Evolutionary conservation across 2,888 invertebrate genomes (phyloP), one percentile per base, ranked within the genome.

Genomic region (Caenorhabditis plicata): DNA sequence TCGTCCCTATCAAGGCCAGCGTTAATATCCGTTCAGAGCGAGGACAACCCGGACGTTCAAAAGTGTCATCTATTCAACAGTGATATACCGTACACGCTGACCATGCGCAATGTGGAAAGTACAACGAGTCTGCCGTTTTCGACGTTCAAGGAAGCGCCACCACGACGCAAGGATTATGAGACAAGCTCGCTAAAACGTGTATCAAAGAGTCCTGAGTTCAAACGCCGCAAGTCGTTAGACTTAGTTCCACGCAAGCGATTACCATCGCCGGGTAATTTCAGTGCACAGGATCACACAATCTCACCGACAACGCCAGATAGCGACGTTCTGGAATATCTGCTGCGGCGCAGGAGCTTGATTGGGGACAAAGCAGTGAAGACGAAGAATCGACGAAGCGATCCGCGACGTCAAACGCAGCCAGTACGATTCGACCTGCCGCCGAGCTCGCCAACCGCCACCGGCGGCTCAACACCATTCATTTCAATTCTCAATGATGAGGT

Each of bases 331-430:
- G 80, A 80, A 27, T 79, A 79, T 36, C 48, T 78, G 0, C 47
- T 72, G 13, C 42, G 76, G n/a, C 41, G 71, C 13, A 49, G 77
- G 11, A 72, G 74, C 5, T 45, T 74, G 44, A 67, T 74, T 29
- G 71, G 71, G 4, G 79, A 79, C 26, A 54, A 74, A 19, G 53
- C 66, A n/a, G 36, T 57, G 7, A 63, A 56, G 27, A 25, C 44
- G 0, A 55, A 62, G 29, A 46, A 52, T 3, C 62, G 57, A 32
- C 46, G 82, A 73, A 53, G 81, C 77, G 68, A 83, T 81, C 69
- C 82, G 75, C 15, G 83, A 81, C 61, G 76, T 65, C 50, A 73
- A 78, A 56, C 81, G 70, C 74, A 78, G 71, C 60, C 75, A 68
- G 61, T 83, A 9, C 80, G 71, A 20, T 65, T 75, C 41, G 64